Base-by-base conservation (phyloP, 2,888 invertebrate genomes). In the Oithona nana region DNA sequence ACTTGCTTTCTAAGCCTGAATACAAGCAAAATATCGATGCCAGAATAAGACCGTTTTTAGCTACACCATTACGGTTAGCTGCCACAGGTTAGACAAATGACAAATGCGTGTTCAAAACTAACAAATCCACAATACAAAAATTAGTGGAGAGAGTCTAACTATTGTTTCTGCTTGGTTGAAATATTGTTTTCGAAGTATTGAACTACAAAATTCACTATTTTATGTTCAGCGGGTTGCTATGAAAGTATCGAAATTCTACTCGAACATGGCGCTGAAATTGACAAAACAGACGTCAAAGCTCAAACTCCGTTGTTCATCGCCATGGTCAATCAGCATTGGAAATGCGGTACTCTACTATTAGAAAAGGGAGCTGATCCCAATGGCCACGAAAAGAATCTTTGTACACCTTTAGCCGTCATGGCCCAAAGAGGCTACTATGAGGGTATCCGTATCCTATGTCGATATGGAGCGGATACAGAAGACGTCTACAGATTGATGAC, bases 251-350 rank as follows among this genome's bases (percentile, higher is more conserved):
- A 56, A 16, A 52, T 64, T 16, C 62, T 69, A 11, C 54, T 69
- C 6, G 54, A 66, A 6, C 55, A 65, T 48, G 68, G 68, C 4
- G 68, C 69, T 1, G 57, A 64, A 13, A 64, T 68, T 11, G 66
- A 69, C 54, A 62, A 63, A 1, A 54, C 64, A 29, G 70, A 70
- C 64, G 64, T 69, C 49, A 70, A 70, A 63, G 67, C 67, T n/a
- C 69, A 70, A 63, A 69, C 70, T 0, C 68, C 70, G 0, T 64
- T 70, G 26, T 69, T 68, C 61, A 67, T 69, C 13, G 69, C 69
- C 3, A 66, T 69, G 16, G 68, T 68, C 63, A 68, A 68, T 57
- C 63, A 66, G n/a, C 67, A 68, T 58, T 24, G 65, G n/a, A 61
- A 65, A 3, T 69, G 68, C 62, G 66, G 66, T 6, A 29, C 20